Conservation (phyloP, 2,113 vertebrate genomes). For the Thryonomys swinderianus region DNA sequence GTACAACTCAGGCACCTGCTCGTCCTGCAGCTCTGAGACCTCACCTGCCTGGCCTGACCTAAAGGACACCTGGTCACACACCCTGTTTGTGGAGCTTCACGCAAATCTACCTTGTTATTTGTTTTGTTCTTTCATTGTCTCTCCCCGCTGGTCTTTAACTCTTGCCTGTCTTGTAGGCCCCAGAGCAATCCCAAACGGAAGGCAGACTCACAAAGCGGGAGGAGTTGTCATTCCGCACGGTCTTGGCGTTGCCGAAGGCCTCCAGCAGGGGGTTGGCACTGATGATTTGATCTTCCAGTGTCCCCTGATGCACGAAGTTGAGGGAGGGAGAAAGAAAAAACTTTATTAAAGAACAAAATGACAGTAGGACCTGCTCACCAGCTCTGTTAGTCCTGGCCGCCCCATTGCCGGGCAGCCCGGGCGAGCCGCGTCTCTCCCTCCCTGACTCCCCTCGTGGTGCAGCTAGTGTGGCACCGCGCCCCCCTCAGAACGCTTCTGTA, state of each 20-base stretch:
- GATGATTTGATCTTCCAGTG: conserved; percentile 94
- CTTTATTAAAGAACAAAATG: neutral
- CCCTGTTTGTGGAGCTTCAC: neutral
- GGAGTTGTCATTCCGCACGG: conserved; percentile 93
- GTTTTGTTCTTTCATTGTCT: neutral
- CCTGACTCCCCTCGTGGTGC: neutral
- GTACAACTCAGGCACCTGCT: neutral
- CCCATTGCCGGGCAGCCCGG: neutral
- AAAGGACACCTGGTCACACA: neutral
- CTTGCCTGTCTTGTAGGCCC: neutral
- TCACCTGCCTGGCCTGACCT: neutral
- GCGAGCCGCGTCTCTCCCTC: accelerated
- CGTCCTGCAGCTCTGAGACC: neutral
- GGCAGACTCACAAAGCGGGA: conserved; percentile 91
- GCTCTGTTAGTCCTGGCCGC: no score
- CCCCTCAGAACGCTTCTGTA: no score
- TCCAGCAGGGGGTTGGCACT: conserved; percentile 89
- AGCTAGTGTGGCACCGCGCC: accelerated
- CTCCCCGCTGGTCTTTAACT: neutral
- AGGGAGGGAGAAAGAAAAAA: neutral
- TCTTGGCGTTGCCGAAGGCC: conserved; percentile 94
- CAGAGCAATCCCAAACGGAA: neutral
- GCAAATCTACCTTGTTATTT: neutral
- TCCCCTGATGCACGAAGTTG: conserved; percentile 82
- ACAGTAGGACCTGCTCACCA: neutral